These are phyloP conservation scores for Ciona savignyi DNA, from an alignment of 23 tunicate genomes.

Conservation along the genomic window DNA sequence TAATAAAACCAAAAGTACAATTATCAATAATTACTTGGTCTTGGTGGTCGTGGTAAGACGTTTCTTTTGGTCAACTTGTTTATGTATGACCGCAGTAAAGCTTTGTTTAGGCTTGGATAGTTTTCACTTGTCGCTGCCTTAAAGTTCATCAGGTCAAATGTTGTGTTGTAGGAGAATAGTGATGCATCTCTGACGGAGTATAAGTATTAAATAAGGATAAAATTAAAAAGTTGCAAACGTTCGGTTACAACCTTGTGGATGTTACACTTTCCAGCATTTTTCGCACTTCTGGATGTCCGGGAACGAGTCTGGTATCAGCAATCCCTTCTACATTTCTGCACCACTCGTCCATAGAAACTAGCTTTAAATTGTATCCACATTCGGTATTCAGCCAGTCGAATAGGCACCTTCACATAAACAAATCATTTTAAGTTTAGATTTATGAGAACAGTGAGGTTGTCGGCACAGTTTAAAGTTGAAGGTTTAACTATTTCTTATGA, in stretches of 20 bases:
- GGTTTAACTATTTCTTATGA: too few species aligned
- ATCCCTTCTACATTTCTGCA: slow-evolving; percentile 31
- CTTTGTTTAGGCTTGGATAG: slow-evolving; percentile 31
- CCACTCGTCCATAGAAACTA: slow-evolving; percentile 76
- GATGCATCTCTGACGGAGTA: slow-evolving; percentile 46
- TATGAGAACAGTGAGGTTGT: too few species aligned
- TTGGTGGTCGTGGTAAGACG: slow-evolving; percentile 4
- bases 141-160: slow-evolving; percentile 56
- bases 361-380: slow-evolving; percentile 34
- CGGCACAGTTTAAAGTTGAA: too few species aligned
- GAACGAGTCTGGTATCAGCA: not conserved
- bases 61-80: slow-evolving; percentile 18
- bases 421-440: too few species aligned
- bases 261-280: slow-evolving; percentile 48
- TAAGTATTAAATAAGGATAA: not conserved
- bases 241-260: slow-evolving; percentile 35
- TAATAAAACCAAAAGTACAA: too few species aligned
- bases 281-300: slow-evolving; percentile 46
- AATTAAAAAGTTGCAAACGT: not conserved
- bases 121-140: slow-evolving; percentile 4
- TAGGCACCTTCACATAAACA: slow-evolving; percentile 30
- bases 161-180: slow-evolving; percentile 76
- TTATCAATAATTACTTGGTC: slow-evolving; percentile 4
- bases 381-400: slow-evolving; percentile 22
- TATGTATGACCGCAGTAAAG: slow-evolving; percentile 25